Percentiles rank a stretch among this genome's conserved stretches.
Conservation (phyloP, 2,113 vertebrate species). For the Engystomops pustulosus region DNA sequence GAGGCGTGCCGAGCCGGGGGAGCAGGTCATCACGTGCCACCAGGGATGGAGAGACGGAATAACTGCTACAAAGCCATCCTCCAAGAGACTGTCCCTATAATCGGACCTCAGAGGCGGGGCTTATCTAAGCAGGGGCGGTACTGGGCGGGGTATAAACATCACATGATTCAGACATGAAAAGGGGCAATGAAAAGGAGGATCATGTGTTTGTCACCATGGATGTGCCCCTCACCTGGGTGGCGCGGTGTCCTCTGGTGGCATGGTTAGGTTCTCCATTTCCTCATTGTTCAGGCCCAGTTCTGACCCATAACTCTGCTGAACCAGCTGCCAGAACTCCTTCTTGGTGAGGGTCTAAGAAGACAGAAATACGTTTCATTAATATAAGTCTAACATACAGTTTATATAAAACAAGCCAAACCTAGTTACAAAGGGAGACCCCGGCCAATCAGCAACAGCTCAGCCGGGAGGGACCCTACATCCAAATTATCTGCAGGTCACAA, state of each 20-base stretch:
- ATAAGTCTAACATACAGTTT: background rate
- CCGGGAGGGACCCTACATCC: background rate
- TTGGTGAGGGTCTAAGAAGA: constrained; percentile 78
- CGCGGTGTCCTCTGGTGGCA: constrained; percentile 74
- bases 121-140: background rate
- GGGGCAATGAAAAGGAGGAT: background rate
- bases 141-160: background rate
- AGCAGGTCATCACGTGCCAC: too few relatives aligned
- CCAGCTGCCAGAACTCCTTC: constrained; percentile 86
- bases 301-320: constrained; percentile 91
- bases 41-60: background rate
- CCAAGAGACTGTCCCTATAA: too few relatives aligned
- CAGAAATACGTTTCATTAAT: background rate
- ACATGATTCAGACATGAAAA: background rate
- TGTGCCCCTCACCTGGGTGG: constrained; percentile 78
- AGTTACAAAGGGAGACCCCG: too few relatives aligned
- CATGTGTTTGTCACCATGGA: too few relatives aligned
- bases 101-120: background rate
- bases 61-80: too few relatives aligned
- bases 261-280: constrained; percentile 87
- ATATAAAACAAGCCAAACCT: background rate
- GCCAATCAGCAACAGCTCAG: too few relatives aligned
- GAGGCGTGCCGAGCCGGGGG: background rate
- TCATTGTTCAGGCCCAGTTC: constrained; percentile 89
- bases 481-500: too few relatives aligned